phyloP scores from a whole-genome alignment of 37 sponge, comb jelly and placozoan genomes.

The Cladorhizidae sp. region DNA sequence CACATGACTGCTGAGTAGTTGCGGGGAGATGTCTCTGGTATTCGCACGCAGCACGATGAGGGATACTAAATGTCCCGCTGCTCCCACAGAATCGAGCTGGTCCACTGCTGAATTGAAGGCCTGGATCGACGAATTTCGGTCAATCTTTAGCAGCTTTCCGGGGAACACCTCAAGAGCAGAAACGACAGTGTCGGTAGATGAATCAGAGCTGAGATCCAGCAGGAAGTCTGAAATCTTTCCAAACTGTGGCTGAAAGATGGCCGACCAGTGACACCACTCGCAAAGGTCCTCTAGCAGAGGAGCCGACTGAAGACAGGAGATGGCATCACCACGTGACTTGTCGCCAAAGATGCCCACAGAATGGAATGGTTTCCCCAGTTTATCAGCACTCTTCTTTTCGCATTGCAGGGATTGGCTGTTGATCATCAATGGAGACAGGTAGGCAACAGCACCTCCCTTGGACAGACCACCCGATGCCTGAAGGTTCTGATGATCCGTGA shows the following conservation, averaged over 20 bases:
- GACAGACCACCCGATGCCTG: not conserved
- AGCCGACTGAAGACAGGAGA: slow-evolving; percentile 12
- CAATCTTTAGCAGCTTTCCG: slow-evolving; percentile 32
- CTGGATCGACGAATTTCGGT: slow-evolving; percentile 23
- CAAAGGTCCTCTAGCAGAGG: slow-evolving; percentile 58
- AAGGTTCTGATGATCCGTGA: not conserved
- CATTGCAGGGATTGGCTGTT: not conserved
- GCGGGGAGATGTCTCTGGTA: slow-evolving; percentile 13
- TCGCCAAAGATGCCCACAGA: slow-evolving; percentile 30
- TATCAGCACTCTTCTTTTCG: not conserved
- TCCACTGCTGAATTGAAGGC: slow-evolving; percentile 48
- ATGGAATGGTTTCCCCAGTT: not conserved
- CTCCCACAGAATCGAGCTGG: slow-evolving; percentile 14
- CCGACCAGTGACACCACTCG: slow-evolving; percentile 67
- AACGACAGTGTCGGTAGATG: not conserved
- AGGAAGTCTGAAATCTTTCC: slow-evolving; percentile 49
- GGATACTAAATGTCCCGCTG: slow-evolving; percentile 48
- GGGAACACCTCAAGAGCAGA: slow-evolving; percentile 35
- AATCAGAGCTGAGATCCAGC: not conserved
- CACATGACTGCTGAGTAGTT: slow-evolving; percentile 39
- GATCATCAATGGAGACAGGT: slow-evolving; percentile 25
- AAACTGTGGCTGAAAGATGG: slow-evolving; percentile 41
- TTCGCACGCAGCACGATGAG: slow-evolving; percentile 44
- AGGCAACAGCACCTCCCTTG: not conserved
- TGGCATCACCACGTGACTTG: slow-evolving; percentile 43